A percentile compares a stretch with the other conserved stretches of the same genome.
These are phyloP conservation scores for Dioctria linearis DNA, from an alignment of 2,888 invertebrate species.

Conservation along the genomic window DNA sequence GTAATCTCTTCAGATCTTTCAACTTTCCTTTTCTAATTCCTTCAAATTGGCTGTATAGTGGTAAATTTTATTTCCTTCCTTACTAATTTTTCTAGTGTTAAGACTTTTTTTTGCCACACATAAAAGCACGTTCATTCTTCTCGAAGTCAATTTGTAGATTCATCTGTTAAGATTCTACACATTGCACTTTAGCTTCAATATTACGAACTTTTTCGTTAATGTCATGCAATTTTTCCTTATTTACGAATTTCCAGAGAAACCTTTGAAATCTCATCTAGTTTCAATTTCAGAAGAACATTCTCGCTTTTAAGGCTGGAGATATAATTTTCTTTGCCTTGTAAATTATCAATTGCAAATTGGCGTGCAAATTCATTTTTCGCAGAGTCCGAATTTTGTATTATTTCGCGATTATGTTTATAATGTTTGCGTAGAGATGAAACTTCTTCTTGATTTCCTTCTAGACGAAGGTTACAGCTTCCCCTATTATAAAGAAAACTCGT, in stretches of 20 bases:
- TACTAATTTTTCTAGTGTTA: background rate
- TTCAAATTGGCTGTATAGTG: background rate
- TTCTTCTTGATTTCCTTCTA: too few relatives aligned
- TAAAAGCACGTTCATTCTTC: constrained; percentile 1
- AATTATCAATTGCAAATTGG: too few relatives aligned
- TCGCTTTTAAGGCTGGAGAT: constrained; percentile 3
- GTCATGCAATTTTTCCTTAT: background rate
- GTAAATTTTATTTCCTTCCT: background rate
- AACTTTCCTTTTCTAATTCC: constrained; percentile 3
- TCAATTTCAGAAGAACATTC: background rate
- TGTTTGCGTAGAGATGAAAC: too few relatives aligned
- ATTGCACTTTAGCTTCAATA: background rate
- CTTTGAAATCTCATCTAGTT: constrained; percentile 1
- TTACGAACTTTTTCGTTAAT: background rate
- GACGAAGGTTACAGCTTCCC: too few relatives aligned
- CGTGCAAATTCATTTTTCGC: too few relatives aligned
- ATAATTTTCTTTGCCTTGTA: constrained; percentile 6
- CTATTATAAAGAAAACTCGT: too few relatives aligned
- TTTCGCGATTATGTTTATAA: too few relatives aligned
- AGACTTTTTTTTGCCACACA: background rate
- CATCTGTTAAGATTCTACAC: background rate
- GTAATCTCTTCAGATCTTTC: background rate
- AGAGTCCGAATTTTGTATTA: too few relatives aligned
- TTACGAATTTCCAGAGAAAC: background rate
- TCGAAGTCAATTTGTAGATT: background rate